Conservation (phyloP, 2,888 invertebrate genomes). For the Megastigmus dorsalis region DNA sequence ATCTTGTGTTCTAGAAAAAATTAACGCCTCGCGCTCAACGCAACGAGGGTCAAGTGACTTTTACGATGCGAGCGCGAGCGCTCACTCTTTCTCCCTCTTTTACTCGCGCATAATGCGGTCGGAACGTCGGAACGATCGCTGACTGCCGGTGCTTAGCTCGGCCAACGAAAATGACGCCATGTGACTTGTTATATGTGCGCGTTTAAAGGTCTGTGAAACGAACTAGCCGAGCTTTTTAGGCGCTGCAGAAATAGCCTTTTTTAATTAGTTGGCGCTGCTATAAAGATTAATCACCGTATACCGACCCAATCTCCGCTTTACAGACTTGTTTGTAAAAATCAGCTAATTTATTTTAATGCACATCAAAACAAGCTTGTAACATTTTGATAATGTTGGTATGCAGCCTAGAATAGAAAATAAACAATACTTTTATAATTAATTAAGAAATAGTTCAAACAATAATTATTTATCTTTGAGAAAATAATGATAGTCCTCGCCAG, state of each 20-base stretch:
- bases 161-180: not conserved
- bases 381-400: no score
- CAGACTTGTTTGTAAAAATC: no score
- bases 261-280: not conserved
- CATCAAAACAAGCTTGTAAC: no score
- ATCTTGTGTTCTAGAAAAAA: slow-evolving; percentile 18
- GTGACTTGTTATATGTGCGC: not conserved
- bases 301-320: no score
- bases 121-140: slow-evolving; percentile 4
- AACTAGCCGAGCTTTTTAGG: not conserved
- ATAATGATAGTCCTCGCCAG: no score
- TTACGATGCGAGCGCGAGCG: slow-evolving; percentile 33
- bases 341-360: no score
- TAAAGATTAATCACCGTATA: not conserved
- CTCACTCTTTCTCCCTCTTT: no score
- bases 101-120: not conserved
- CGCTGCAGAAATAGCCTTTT: not conserved
- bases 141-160: not conserved
- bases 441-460: no score
- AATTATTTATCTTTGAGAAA: no score
- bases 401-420: no score
- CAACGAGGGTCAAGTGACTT: slow-evolving; percentile 36
- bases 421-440: no score
- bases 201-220: slow-evolving; percentile 1
- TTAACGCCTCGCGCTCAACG: slow-evolving; percentile 17